Conservation (phyloP, 2,797 vertebrate genomes). For the Champsocephalus esox region DNA sequence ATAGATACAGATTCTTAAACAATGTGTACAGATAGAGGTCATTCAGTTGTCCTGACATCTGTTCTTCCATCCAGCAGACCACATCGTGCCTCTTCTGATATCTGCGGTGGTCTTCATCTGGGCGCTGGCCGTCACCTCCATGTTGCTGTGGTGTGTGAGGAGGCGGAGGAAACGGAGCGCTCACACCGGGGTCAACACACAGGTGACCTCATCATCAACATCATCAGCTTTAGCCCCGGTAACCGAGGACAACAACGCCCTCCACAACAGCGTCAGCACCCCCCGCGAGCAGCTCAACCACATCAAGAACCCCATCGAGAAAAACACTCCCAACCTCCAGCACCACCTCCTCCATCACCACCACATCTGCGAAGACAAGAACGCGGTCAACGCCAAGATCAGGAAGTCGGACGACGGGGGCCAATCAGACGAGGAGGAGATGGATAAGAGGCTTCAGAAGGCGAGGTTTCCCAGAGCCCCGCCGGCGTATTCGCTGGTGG, state of each 20-base stretch:
- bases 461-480: slow-evolving; percentile 85
- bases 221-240: slow-evolving; percentile 49
- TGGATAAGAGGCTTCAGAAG: slow-evolving; percentile 90
- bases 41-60: not conserved
- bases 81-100: slow-evolving; percentile 90
- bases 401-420: slow-evolving; percentile 85
- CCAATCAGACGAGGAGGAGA: slow-evolving; percentile 86
- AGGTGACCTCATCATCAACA: not conserved
- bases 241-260: slow-evolving; percentile 83
- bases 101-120: slow-evolving; percentile 88
- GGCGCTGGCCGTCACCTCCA: slow-evolving; percentile 84
- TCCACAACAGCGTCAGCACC: slow-evolving; percentile 80
- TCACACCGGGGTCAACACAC: slow-evolving; percentile 66
- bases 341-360: slow-evolving; percentile 80
- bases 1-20: too few relatives aligned
- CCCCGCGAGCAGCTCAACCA: slow-evolving; percentile 93
- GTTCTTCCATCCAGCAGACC: slow-evolving; percentile 75
- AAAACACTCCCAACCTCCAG: slow-evolving; percentile 78
- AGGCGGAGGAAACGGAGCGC: slow-evolving; percentile 86
- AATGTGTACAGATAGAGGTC: too few relatives aligned
- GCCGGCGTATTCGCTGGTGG: slow-evolving; percentile 89
- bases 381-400: slow-evolving; percentile 90
- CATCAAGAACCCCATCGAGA: slow-evolving; percentile 95
- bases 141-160: slow-evolving; percentile 88
- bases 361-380: slow-evolving; percentile 86